Conservation (phyloP, 2,797 vertebrate species). For the Takifugu ocellatus region DNA sequence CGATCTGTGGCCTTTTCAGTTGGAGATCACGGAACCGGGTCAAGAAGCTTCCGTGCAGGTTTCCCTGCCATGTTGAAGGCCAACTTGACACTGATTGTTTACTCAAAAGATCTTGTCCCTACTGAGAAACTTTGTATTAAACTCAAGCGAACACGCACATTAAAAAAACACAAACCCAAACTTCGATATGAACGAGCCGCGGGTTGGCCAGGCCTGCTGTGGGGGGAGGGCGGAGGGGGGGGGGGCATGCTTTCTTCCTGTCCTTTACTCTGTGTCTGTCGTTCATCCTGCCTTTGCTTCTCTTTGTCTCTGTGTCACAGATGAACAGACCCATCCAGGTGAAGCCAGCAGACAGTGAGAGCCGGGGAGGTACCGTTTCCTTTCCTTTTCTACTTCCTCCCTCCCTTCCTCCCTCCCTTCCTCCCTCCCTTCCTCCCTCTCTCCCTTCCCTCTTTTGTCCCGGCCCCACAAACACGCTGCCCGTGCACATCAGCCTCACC, state of each 20-base stretch:
- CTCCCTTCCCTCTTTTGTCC: constrained; percentile 42
- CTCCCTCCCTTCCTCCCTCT: neutral
- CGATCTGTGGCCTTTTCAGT: too few species aligned
- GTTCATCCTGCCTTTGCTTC: constrained; percentile 14
- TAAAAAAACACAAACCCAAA: too few species aligned
- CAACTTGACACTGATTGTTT: too few species aligned
- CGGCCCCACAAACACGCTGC: constrained; percentile 54
- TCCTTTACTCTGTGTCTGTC: constrained; percentile 19
- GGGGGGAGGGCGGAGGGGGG: neutral
- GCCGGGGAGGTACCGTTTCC: constrained; percentile 89
- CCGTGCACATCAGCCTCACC: constrained; percentile 62
- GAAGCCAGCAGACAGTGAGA: constrained; percentile 99
- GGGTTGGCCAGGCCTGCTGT: neutral
- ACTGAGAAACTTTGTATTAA: too few species aligned
- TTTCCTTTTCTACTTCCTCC: constrained; percentile 5
- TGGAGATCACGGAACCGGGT: too few species aligned
- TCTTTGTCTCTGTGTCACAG: constrained; percentile 69
- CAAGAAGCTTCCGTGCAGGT: too few species aligned
- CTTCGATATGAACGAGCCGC: too few species aligned
- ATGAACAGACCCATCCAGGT: constrained; percentile 99
- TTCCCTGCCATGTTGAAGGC: too few species aligned
- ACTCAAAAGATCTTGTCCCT: too few species aligned
- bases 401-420: constrained; percentile 1
- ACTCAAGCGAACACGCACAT: too few species aligned
- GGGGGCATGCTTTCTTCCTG: constrained; percentile 32